These are phyloP conservation scores for Capricornis sumatraensis DNA, from an alignment of 2,113 vertebrate species.

Conservation along the genomic window DNA sequence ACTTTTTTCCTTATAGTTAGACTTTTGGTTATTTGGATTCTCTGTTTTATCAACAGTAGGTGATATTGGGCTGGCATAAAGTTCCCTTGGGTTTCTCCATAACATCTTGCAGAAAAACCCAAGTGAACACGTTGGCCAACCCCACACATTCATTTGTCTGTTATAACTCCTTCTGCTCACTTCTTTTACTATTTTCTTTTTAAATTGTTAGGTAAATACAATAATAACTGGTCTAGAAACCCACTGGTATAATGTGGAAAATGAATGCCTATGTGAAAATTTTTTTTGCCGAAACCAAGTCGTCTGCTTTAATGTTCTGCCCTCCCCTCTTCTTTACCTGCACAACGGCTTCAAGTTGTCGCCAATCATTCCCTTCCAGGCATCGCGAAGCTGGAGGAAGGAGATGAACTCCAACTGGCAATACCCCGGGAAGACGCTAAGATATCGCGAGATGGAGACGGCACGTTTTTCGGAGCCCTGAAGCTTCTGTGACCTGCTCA, in stretches of 20 bases:
- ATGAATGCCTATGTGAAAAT: background rate
- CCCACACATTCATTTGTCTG: background rate
- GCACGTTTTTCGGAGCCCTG: conserved; percentile 93
- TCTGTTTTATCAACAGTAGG: background rate
- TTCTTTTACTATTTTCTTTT: background rate
- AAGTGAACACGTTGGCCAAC: background rate
- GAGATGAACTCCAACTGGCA: conserved; percentile 92
- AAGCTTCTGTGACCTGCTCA: conserved; percentile 86
- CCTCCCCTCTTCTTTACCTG: background rate
- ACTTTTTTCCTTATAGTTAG: background rate
- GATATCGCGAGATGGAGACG: conserved; percentile 90
- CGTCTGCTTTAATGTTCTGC: background rate
- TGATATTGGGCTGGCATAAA: background rate
- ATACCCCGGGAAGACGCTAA: conserved; percentile 89
- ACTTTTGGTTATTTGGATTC: background rate
- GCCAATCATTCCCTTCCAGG: conserved; percentile 80
- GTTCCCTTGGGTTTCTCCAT: background rate
- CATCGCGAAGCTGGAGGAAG: conserved; percentile 91
- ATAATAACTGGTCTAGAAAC: background rate
- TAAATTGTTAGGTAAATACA: background rate
- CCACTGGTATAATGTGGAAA: background rate
- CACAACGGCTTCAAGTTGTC: conserved; percentile 2
- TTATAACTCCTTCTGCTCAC: background rate
- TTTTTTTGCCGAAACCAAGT: background rate
- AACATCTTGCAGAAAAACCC: background rate